These are phyloP conservation scores for Microcebus murinus DNA, from an alignment of 2,113 vertebrate genomes.

Conservation along the genomic window DNA sequence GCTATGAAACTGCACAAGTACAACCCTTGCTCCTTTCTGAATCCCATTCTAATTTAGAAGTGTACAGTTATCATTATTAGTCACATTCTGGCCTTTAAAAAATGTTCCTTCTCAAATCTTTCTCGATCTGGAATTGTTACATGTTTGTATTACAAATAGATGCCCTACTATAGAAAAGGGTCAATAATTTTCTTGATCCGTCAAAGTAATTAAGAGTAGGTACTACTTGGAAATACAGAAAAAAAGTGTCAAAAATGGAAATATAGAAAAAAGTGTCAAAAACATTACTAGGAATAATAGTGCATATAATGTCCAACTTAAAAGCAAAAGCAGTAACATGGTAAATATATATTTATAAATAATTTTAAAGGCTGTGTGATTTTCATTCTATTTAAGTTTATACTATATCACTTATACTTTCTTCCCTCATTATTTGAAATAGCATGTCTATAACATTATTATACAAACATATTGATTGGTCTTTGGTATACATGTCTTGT, in stretches of 20 bases:
- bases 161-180: neutral
- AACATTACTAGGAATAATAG: neutral
- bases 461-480: neutral
- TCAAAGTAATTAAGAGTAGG: neutral
- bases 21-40: neutral
- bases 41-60: neutral
- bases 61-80: neutral
- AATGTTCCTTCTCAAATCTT: neutral
- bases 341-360: neutral
- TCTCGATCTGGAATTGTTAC: slow-evolving; percentile 20
- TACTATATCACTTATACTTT: neutral
- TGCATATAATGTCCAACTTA: neutral
- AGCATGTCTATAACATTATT: neutral
- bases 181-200: neutral
- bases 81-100: neutral
- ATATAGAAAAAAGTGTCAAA: neutral
- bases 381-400: slow-evolving; percentile 2
- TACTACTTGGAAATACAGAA: neutral
- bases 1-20: neutral
- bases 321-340: slow-evolving; percentile 8
- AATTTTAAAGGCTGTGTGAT: neutral
- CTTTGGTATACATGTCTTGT: neutral
- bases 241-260: slow-evolving; percentile 12
- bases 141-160: neutral
- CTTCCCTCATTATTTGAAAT: neutral